Evolutionary conservation across 2,113 vertebrate species (phyloP), one percentile per base, ranked within the genome.

Genomic region (Mobula hypostoma): DNA sequence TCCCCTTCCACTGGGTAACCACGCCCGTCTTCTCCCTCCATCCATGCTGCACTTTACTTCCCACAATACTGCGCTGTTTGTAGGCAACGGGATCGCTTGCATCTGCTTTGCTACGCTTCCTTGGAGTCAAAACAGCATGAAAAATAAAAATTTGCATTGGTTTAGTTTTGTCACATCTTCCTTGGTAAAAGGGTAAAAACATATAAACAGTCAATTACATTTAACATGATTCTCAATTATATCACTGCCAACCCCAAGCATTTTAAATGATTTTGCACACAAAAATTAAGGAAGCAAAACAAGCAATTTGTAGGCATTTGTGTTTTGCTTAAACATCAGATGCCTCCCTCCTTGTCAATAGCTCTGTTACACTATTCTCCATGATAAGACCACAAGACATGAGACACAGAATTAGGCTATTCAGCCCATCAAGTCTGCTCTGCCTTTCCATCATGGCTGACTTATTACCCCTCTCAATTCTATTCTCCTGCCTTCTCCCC

Each of bases 91-190:
- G 96, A 94, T 97, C 97, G 82, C 96, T 97, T 94, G 97, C 95
- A 96, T 97, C 97, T 94, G 96, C 97, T 94, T 96, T 97, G 96
- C 97, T 97, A 90, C 97, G 97, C 95, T 97, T 97, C 96, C 97
- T 97, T 74, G 94, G 19, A 74, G 70, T 40, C 48, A 74, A 93
- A 74, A 93, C 68, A 74, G 36, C 40, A 85, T 32, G 9, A 74
- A 2, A 90, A 90, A 32, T 66, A 66, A 14, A 63, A 88, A 27
- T 58, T 87, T 87, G 27, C 2, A 87, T 11, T 61, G 27, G 56
- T 87, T 29, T 9, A 4, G 24, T 29, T 61, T 61, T 5, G 7
- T 14, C 56, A 61, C 83, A 87, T 1, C 15, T 32, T 68, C 85
- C 5, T 68, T 32, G n/a, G 15, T 19, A 17, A 17, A 2, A 90